Evolutionary conservation across 2,797 vertebrate species (phyloP).

Genomic region (Manis pentadactyla): DNA sequence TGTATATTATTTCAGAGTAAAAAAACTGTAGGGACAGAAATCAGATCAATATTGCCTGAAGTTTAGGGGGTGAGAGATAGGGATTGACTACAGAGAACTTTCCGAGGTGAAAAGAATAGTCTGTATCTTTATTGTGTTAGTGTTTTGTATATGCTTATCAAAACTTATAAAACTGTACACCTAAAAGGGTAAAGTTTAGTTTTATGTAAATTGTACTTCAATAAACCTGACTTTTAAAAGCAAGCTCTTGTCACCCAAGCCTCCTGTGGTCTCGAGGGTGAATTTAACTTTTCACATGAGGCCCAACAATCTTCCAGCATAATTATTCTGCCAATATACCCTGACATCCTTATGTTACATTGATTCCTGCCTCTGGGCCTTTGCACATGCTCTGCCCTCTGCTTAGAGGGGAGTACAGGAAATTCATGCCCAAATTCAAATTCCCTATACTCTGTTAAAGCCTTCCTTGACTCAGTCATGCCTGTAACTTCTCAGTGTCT

Average conservation of each 20-base stretch:
- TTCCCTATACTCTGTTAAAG: neutral
- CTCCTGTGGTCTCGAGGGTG: neutral
- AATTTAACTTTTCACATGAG: neutral
- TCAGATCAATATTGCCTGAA: neutral
- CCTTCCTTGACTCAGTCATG: neutral
- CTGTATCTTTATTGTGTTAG: neutral
- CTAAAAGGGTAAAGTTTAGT: neutral
- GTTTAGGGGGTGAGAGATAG: neutral
- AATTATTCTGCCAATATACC: neutral
- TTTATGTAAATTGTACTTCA: neutral
- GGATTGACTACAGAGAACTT: neutral
- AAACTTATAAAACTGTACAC: neutral
- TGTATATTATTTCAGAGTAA: conserved; percentile 23
- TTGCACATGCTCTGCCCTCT: neutral
- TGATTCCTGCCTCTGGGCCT: neutral
- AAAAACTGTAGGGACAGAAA: neutral
- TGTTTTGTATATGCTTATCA: neutral
- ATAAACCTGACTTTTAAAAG: neutral
- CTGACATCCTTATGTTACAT: neutral
- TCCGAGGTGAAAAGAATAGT: neutral
- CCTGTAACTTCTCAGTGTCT: neutral
- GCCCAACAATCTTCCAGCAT: neutral
- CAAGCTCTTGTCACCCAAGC: neutral
- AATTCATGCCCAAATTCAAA: neutral
- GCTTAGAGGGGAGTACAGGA: neutral